Evolutionary conservation across 2,113 vertebrate genomes (phyloP), one percentile per base, ranked within the genome.

Genomic region (Phalacrocorax brasilianus): DNA sequence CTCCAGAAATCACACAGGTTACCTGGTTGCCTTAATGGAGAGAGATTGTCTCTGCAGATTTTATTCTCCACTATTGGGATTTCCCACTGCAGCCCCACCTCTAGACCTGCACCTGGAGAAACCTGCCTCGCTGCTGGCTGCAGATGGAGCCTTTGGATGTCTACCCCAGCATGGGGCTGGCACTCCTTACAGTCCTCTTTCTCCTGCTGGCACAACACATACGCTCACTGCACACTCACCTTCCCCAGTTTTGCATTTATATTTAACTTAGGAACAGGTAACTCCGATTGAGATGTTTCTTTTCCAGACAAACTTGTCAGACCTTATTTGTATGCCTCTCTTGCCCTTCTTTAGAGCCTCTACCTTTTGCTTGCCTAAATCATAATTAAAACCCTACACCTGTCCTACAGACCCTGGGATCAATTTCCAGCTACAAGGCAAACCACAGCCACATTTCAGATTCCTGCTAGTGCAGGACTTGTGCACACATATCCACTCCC

Each of bases 251-350:
- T 62, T 63, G 21, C 91, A 83, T 91, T 86, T 81, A 47, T 56
- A 79, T 87, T 87, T 86, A 86, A 89, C n/a, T 24, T 40, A 65
- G 91, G 74, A 85, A 44, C 76, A 91, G 70, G 73, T 67, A 65
- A 65, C 42, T 88, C 45, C 45, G 66, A 45, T 14, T 70, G 95
- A 95, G 78, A 63, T 12, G 45, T 66, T 91, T 79, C 88, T 73
- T 81, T 78, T 45, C 94, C 82, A 90, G 88, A 49, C 90, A 67
- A 65, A 90, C 92, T 90, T 89, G 50, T 68, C 81, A 94, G 62
- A 9, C 52, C 53, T 88, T 91, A 23, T 93, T 79, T 70, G 62
- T 62, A 78, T 86, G 79, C 78, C n/a, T 49, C 50, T 67, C 74
- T 80, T n/a, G 40, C 55, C 70, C 45, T 55, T 35, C 89, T 91